phyloP scores from a whole-genome alignment of 2,113 vertebrate genomes.

The Ictidomys tridecemlineatus region DNA sequence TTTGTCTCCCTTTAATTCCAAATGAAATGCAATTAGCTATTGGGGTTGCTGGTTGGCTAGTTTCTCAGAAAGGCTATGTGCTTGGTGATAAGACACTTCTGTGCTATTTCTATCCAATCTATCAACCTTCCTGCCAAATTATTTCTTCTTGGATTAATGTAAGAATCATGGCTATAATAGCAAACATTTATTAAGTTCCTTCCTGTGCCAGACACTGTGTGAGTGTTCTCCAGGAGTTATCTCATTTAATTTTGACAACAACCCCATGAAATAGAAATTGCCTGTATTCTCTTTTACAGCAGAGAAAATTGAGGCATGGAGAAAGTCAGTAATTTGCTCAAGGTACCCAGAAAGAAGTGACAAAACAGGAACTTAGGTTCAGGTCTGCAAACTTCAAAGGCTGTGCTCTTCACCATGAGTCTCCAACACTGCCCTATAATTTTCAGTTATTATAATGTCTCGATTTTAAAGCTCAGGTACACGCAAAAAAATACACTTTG shows the following conservation, averaged over 20 bases:
- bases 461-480: conserved; percentile 56
- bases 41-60: fast-evolving
- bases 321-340: conserved; percentile 51
- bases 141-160: conserved; percentile 43
- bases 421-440: conserved; percentile 56
- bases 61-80: background rate
- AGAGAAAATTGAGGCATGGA: conserved; percentile 57
- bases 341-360: conserved; percentile 46
- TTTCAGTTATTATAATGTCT: conserved; percentile 74
- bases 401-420: conserved; percentile 31
- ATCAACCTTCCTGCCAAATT: conserved; percentile 38
- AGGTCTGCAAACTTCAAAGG: conserved; percentile 47
- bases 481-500: conserved; percentile 63
- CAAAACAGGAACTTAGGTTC: conserved; percentile 61
- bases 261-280: background rate
- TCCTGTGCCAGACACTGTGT: background rate
- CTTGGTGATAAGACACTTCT: background rate
- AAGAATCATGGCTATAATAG: background rate
- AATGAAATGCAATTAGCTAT: background rate
- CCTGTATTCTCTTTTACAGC: background rate
- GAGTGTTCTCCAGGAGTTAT: background rate
- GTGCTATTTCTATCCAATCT: background rate
- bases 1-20: background rate
- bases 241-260: conserved; percentile 26
- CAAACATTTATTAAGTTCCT: conserved; percentile 48